phyloP scores from a whole-genome alignment of 2,797 vertebrate species.

The Luscinia luscinia region DNA sequence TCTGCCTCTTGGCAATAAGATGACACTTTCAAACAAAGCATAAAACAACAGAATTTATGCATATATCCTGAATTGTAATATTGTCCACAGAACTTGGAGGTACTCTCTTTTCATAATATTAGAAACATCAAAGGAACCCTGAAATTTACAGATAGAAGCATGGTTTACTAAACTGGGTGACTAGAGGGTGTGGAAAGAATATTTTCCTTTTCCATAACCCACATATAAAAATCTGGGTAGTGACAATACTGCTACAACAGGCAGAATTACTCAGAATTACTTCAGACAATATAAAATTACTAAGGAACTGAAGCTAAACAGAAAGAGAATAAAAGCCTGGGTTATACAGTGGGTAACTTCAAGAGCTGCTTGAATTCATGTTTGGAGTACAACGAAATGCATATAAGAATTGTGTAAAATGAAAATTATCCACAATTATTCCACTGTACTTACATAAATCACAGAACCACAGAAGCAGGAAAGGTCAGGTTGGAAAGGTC shows the following conservation, averaged over 20 bases:
- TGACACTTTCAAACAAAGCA: background rate
- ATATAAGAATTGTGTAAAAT: background rate
- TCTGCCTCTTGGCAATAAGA: background rate
- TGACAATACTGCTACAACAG: background rate
- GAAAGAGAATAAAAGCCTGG: background rate
- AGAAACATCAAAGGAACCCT: background rate
- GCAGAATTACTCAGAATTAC: background rate
- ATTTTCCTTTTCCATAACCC: background rate
- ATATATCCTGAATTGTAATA: background rate
- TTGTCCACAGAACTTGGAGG: background rate
- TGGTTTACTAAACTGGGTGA: background rate
- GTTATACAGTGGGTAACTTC: background rate
- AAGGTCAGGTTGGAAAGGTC: background rate
- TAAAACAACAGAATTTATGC: background rate
- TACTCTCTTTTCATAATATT: background rate
- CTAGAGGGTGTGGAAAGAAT: background rate
- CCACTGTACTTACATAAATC: background rate
- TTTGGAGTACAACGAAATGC: background rate
- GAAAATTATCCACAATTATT: background rate
- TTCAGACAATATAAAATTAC: background rate
- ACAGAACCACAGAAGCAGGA: background rate
- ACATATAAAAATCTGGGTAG: background rate
- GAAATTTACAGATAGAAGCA: background rate
- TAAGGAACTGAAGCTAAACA: background rate
- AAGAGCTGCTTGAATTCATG: background rate